Evolutionary conservation across 2,797 vertebrate genomes (phyloP).

Genomic region (Holocentrus rufus): DNA sequence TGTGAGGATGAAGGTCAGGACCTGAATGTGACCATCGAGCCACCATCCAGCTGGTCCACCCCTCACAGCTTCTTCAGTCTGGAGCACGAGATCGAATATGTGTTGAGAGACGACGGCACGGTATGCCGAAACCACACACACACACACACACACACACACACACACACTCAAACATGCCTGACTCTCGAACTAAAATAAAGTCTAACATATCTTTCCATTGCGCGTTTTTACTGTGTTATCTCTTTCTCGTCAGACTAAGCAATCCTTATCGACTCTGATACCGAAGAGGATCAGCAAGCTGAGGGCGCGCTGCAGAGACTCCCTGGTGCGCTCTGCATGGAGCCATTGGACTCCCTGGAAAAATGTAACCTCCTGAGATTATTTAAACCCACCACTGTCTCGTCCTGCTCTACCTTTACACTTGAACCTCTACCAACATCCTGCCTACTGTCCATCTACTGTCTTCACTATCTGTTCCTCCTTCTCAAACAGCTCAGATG

Average conservation of each 20-base stretch:
- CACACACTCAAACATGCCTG: not conserved
- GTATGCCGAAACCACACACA: conserved; percentile 48
- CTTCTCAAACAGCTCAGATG: not conserved
- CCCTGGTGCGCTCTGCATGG: conserved; percentile 76
- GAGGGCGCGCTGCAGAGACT: conserved; percentile 80
- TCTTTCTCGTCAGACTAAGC: conserved; percentile 33
- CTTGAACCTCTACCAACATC: conserved; percentile 19
- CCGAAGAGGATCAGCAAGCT: conserved; percentile 67
- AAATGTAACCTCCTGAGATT: conserved; percentile 75
- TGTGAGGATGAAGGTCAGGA: conserved; percentile 34
- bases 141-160: conserved; percentile 17
- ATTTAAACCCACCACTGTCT: conserved; percentile 20
- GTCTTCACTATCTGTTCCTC: not conserved
- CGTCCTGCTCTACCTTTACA: conserved; percentile 31
- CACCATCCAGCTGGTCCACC: conserved; percentile 77
- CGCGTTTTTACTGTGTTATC: not conserved
- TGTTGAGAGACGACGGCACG: conserved; percentile 66
- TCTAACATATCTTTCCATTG: not conserved
- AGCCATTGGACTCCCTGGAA: conserved; percentile 81
- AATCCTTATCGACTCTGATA: conserved; percentile 45
- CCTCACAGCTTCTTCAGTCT: conserved; percentile 82
- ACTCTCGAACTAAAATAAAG: not conserved
- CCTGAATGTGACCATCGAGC: conserved; percentile 67
- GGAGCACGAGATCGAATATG: conserved; percentile 78
- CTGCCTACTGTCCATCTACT: not conserved